These are phyloP conservation scores for Epizoanthus rinbou DNA, from an alignment of 92 coral and sea anemone species.

Conservation along the genomic window DNA sequence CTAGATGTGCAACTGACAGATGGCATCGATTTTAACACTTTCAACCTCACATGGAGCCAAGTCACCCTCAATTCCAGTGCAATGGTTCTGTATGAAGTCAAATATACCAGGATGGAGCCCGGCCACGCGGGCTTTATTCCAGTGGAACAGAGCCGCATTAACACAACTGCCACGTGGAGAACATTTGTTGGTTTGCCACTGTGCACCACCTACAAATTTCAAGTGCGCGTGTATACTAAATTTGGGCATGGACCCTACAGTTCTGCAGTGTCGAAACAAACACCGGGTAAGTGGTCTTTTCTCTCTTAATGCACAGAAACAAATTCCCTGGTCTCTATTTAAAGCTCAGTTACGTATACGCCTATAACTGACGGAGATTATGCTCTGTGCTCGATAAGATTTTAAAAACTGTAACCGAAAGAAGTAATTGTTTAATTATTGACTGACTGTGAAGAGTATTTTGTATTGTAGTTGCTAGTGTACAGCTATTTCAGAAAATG, in stretches of 20 bases:
- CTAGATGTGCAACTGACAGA: background rate
- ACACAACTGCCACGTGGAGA: slow-evolving; percentile 1
- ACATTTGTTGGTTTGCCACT: background rate
- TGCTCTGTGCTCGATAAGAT: no score
- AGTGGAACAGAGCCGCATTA: background rate
- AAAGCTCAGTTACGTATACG: no score
- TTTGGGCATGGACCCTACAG: background rate
- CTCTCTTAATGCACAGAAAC: no score
- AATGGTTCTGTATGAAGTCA: background rate
- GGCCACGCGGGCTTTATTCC: background rate
- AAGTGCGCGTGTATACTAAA: background rate
- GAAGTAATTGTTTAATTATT: no score
- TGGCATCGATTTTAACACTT: background rate
- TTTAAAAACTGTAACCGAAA: no score
- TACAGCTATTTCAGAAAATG: no score
- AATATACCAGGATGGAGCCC: background rate
- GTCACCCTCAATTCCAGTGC: background rate
- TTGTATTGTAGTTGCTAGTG: no score
- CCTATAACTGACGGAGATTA: no score
- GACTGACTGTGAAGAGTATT: no score
- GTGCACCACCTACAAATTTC: slow-evolving; percentile 4
- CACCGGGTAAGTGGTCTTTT: background rate
- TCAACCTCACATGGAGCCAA: slow-evolving; percentile 2
- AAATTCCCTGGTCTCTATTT: no score
- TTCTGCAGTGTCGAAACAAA: background rate